Evolutionary conservation across 2,113 vertebrate genomes (phyloP).

Genomic region (Paradoxurus hermaphroditus): DNA sequence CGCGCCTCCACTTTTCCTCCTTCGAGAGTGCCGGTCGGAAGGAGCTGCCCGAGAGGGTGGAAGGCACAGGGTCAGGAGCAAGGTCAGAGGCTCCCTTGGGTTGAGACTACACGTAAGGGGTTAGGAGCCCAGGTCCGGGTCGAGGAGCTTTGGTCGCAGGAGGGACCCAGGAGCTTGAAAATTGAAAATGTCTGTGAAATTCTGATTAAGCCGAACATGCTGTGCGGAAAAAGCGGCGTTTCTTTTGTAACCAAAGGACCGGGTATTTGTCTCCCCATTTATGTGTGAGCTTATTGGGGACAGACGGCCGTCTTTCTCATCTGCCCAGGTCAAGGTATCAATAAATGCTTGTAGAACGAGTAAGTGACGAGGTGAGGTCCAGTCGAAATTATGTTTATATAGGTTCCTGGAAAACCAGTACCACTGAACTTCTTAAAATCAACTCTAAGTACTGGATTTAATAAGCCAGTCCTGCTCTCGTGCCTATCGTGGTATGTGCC

Average conservation of each 20-base stretch:
- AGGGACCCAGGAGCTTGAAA: neutral
- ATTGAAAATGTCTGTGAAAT: neutral
- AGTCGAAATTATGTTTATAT: neutral
- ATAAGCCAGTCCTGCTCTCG: too few relatives aligned
- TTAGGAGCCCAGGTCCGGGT: neutral
- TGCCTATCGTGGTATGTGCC: too few relatives aligned
- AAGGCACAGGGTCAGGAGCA: neutral
- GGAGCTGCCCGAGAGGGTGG: neutral
- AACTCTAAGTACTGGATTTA: neutral
- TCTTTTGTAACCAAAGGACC: neutral
- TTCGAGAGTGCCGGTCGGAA: neutral
- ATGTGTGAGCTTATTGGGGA: neutral
- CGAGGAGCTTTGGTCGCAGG: neutral
- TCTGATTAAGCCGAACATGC: neutral
- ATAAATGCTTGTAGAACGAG: neutral
- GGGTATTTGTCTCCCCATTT: neutral
- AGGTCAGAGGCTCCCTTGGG: neutral
- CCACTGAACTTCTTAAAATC: neutral
- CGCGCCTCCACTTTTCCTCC: rapidly evolving
- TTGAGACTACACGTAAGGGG: neutral
- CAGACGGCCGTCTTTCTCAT: neutral
- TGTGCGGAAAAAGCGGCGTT: neutral
- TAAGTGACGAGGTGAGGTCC: neutral
- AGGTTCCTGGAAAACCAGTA: neutral
- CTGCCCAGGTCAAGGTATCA: too few relatives aligned